Base-by-base conservation (phyloP, 2,113 vertebrate species). In the Tetrao urogallus region DNA sequence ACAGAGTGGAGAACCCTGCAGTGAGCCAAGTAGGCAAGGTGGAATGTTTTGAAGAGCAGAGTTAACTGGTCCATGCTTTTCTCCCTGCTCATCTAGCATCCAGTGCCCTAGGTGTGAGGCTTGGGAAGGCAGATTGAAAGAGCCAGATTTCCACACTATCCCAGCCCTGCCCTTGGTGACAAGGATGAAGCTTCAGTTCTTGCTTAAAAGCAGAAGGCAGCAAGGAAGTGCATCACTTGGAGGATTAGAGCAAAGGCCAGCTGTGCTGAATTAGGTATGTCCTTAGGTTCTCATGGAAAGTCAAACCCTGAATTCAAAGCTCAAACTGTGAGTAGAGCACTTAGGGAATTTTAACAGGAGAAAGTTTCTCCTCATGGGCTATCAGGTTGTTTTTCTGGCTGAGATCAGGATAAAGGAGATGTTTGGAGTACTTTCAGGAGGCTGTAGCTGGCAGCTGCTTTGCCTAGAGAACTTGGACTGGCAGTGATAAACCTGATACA, bases 171-270 rank as follows among this genome's bases (percentile, higher is more conserved):
- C 52, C 32, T 56, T 0, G 2, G 40, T 25, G 15, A 42, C 42
- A 13, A 48, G 22, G 42, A 22, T 43, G 7, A 20, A 56, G 43
- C 25, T 42, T 81, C 36, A 7, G 4, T 42, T 58, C 48, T 43
- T 28, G 18, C 69, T 13, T 4, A 14, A 22, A 56, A 69, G 47
- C 56, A 24, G 50, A 16, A 43, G 13, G 38, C 15, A 38, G 19
- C 56, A 40, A 43, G 50, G 65, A 42, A 57, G n/a, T 1, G 1
- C 8, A 1, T 42, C 48, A 21, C 1, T 25, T 1, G 6, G 45
- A 40, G 64, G 40, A 54, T 11, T 1, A 60, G 58, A 21, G 34
- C 30, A 3, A 25, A 22, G 19, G 28, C 32, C 34, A 34, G 64
- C 43, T n/a, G 45, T 5, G 2, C 2, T 14, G 24, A 9, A 67